A percentile compares a stretch with the other conserved stretches of the same genome.
Conservation (phyloP, 2,113 vertebrate species). For the Cynocephalus volans region DNA sequence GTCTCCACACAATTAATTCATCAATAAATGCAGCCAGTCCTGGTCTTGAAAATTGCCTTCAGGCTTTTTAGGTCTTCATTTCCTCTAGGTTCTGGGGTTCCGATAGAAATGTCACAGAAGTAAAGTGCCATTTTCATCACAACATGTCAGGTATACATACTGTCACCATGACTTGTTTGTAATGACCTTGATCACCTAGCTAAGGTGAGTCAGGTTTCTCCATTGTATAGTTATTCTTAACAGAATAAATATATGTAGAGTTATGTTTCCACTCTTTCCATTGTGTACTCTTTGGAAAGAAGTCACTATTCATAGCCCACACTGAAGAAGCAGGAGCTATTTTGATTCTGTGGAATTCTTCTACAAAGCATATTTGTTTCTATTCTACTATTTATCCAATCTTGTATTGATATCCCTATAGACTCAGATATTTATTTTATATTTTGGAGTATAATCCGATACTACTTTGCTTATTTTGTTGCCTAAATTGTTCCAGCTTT, state of each 20-base stretch:
- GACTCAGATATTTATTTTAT: background rate
- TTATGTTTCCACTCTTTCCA: background rate
- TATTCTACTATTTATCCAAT: background rate
- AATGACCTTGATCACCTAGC: background rate
- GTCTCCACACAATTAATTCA: background rate
- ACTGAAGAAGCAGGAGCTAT: background rate
- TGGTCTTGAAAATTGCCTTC: background rate
- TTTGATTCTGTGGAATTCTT: background rate
- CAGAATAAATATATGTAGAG: too few species aligned
- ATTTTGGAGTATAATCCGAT: background rate
- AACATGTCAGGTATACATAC: background rate
- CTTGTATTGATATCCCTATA: background rate
- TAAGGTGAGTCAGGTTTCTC: background rate
- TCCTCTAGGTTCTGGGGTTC: background rate
- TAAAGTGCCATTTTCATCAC: background rate
- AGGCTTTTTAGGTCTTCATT: background rate
- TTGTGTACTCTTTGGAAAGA: background rate
- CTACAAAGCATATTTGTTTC: background rate
- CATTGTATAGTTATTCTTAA: background rate
- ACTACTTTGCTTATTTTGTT: background rate
- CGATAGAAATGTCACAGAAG: background rate
- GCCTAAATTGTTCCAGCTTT: background rate
- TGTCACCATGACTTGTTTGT: background rate
- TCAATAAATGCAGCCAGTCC: background rate
- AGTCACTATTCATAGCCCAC: accelerated